These are phyloP conservation scores for Seira ritae DNA, from an alignment of 2,888 invertebrate genomes.

Conservation along the genomic window DNA sequence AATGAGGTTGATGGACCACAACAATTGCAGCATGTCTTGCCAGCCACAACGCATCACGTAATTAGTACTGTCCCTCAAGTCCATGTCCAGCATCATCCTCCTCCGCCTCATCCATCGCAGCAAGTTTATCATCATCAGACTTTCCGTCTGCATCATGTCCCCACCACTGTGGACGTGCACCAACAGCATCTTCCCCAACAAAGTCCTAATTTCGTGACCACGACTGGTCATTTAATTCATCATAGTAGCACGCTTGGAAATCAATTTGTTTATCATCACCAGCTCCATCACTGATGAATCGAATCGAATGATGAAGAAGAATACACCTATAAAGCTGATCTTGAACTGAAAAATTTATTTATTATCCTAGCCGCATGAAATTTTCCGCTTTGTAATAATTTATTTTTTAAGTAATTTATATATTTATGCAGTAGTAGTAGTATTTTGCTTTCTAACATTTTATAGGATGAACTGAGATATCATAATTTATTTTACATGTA, in stretches of 20 bases:
- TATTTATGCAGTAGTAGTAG: too few species aligned
- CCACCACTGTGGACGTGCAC: conserved; percentile 27
- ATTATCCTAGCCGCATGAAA: too few species aligned
- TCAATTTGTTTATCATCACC: conserved; percentile 51
- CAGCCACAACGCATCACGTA: conserved; percentile 22
- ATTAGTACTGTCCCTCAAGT: conserved; percentile 14
- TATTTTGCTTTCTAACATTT: too few species aligned
- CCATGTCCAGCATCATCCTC: conserved; percentile 18
- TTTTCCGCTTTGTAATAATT: too few species aligned
- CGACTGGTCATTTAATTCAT: conserved; percentile 51
- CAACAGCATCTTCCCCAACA: conserved; percentile 7
- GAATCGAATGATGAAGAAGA: neutral
- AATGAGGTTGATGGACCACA: conserved; percentile 22
- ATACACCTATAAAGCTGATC: neutral
- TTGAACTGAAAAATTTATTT: neutral
- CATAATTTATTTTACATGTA: neutral
- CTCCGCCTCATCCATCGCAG: conserved; percentile 26
- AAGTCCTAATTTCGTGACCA: conserved; percentile 40
- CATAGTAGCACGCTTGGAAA: conserved; percentile 49
- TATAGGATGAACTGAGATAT: neutral
- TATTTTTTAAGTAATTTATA: too few species aligned
- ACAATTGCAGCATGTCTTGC: neutral
- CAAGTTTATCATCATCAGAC: conserved; percentile 26
- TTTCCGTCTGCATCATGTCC: conserved; percentile 10
- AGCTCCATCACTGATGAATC: conserved; percentile 10